Evolutionary conservation across 2,888 invertebrate species (phyloP).

Genomic region (Mellilla xanthometata): DNA sequence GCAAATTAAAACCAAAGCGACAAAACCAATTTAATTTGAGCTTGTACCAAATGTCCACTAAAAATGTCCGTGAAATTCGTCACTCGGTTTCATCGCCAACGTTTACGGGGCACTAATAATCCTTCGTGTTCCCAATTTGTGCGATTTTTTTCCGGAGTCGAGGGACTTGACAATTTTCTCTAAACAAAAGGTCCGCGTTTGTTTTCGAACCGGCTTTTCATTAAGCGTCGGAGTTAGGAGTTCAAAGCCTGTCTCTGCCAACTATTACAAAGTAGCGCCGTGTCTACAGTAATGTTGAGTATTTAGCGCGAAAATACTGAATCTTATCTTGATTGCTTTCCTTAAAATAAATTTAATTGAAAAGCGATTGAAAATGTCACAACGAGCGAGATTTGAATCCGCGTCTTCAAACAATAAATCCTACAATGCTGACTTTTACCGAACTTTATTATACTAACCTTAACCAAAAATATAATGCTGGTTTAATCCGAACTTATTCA

Average conservation of each 20-base stretch:
- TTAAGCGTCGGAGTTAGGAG: constrained; percentile 44
- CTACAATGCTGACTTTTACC: too few species aligned
- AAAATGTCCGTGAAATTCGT: constrained; percentile 11
- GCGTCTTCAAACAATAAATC: too few species aligned
- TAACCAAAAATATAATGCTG: too few species aligned
- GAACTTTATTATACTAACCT: too few species aligned
- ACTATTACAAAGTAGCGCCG: constrained; percentile 41
- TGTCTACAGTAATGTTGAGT: constrained; percentile 3
- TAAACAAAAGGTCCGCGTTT: constrained; percentile 48
- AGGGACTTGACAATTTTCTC: constrained; percentile 41
- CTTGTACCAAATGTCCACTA: neutral
- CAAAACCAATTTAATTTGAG: too few species aligned
- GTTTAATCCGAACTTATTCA: too few species aligned
- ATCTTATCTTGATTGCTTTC: too few species aligned
- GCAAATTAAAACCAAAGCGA: too few species aligned
- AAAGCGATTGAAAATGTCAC: too few species aligned
- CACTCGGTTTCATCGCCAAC: constrained; percentile 11
- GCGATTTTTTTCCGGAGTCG: constrained; percentile 36
- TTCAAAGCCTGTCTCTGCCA: constrained; percentile 45
- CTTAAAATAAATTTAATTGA: too few species aligned
- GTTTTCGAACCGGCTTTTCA: constrained; percentile 51
- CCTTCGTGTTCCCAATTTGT: constrained; percentile 30
- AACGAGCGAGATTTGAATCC: too few species aligned
- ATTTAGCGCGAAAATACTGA: neutral
- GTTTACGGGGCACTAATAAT: constrained; percentile 27